Base-by-base conservation (phyloP, 2,797 vertebrate species). In the Dendrocincla fuliginosa region DNA sequence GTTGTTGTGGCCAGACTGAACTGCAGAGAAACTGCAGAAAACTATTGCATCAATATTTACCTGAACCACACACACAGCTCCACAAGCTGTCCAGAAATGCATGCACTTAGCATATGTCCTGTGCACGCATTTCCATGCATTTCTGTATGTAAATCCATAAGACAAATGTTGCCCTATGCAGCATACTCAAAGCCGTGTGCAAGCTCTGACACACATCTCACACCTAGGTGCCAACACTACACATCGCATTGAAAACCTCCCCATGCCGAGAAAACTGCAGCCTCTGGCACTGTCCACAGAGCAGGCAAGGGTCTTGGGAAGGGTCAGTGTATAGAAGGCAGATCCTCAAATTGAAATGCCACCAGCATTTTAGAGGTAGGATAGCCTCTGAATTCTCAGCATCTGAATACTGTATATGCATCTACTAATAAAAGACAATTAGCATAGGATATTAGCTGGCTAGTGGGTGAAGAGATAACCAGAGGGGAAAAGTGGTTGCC, bases 41-140 rank as follows among this genome's bases (percentile, higher is more conserved):
- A 49, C 41, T 3, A 5, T 27, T 78, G 50, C 1, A 0, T 39
- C 60, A 76, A 25, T 81, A 52, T 63, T 55, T 50, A 67, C 22
- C 61, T 0, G 0, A 87, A 67, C 35, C 39, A 13, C 65, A 37
- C 0, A 1, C 53, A 20, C 13, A 7, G 33, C 60, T 67, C 68
- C 0, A 0, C 27, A 5, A 5, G 49, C 37, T 0, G 0, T 15
- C 32, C 47, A 52, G 56, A 63, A 35, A 52, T 0, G 0, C 0
- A 2, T 5, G 28, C 2, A 0, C 53, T 71, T 3, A 11, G 19
- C 1, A 4, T 33, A 1, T 50, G 33, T 35, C 63, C 24, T 7
- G 35, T 10, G 3, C 30, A 4, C 24, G 2, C 53, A 2, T 32
- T 60, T n/a, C 84, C 71, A 0, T 3, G 28, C 4, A 16, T 64